Conservation (phyloP, 2,797 vertebrate genomes). For the Melanotaenia pygmaea region DNA sequence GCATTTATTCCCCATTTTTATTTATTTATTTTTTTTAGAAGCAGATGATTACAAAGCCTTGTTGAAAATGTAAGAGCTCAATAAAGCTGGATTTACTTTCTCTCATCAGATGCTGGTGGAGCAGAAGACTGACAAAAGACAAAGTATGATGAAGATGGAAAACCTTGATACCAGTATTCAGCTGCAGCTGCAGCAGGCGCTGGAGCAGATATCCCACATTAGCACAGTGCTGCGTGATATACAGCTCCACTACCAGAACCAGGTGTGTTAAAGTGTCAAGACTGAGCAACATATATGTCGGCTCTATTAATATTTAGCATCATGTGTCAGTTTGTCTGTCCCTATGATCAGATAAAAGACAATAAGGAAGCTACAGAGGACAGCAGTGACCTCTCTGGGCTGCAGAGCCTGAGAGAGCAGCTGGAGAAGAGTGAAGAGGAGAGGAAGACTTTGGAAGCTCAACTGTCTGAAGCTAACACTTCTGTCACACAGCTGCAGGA, state of each 20-base stretch:
- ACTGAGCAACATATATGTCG: neutral
- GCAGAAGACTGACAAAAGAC: constrained; percentile 66
- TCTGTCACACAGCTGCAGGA: constrained; percentile 62
- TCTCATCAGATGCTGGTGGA: constrained; percentile 81
- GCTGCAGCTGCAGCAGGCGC: constrained; percentile 77
- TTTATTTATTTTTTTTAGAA: constrained; percentile 2
- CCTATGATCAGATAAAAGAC: constrained; percentile 56
- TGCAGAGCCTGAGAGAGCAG: constrained; percentile 63
- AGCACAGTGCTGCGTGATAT: constrained; percentile 73
- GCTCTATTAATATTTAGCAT: neutral
- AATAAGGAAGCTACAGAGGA: constrained; percentile 53
- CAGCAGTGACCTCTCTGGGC: constrained; percentile 51
- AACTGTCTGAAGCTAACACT: constrained; percentile 63
- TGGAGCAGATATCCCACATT: constrained; percentile 78
- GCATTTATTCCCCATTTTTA: constrained; percentile 17
- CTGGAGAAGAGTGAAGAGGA: constrained; percentile 65
- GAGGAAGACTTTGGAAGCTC: constrained; percentile 51
- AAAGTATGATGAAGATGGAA: constrained; percentile 60
- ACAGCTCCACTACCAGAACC: constrained; percentile 62
- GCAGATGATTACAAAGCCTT: constrained; percentile 29
- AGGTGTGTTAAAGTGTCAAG: constrained; percentile 57
- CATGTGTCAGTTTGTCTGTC: neutral
- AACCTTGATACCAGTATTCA: constrained; percentile 54
- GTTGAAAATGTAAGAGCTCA: constrained; percentile 22
- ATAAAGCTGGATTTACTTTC: constrained; percentile 12